These are phyloP conservation scores for Alethe diademata DNA, from an alignment of 2,113 vertebrate species.

Conservation along the genomic window DNA sequence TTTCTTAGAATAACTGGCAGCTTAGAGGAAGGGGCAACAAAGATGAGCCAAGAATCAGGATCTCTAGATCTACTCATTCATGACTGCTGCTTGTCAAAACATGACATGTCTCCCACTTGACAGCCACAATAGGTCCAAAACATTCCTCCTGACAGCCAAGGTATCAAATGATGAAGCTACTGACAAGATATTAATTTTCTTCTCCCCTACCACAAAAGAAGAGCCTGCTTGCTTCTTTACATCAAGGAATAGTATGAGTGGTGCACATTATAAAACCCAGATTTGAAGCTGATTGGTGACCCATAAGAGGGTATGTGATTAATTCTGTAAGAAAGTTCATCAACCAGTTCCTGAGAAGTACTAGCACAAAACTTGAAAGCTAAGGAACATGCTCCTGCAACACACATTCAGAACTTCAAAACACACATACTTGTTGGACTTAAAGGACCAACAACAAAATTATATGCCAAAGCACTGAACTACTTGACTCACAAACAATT, in stretches of 20 bases:
- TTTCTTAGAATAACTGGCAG: not conserved
- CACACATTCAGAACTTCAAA: not conserved
- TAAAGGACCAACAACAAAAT: slow-evolving; percentile 41
- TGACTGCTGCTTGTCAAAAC: not conserved
- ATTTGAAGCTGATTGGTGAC: not conserved
- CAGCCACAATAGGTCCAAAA: not conserved
- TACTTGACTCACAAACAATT: slow-evolving; percentile 47
- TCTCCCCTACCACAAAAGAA: not conserved
- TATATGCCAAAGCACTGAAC: not conserved
- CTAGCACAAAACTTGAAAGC: slow-evolving; percentile 26
- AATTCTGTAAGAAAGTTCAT: slow-evolving; percentile 5
- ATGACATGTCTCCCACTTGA: not conserved
- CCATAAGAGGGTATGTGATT: not conserved
- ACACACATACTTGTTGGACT: not conserved
- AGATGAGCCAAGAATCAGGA: not conserved
- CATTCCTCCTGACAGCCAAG: not conserved
- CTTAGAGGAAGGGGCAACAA: not conserved
- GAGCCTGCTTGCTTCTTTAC: not conserved
- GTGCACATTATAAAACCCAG: not conserved
- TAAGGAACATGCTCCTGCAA: slow-evolving; percentile 34
- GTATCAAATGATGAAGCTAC: not conserved
- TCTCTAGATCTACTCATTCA: not conserved
- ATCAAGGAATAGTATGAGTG: not conserved
- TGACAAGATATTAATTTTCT: not conserved
- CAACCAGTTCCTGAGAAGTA: not conserved